Conservation (phyloP, 2,888 invertebrate species). For the Chaetoderma sp. region DNA sequence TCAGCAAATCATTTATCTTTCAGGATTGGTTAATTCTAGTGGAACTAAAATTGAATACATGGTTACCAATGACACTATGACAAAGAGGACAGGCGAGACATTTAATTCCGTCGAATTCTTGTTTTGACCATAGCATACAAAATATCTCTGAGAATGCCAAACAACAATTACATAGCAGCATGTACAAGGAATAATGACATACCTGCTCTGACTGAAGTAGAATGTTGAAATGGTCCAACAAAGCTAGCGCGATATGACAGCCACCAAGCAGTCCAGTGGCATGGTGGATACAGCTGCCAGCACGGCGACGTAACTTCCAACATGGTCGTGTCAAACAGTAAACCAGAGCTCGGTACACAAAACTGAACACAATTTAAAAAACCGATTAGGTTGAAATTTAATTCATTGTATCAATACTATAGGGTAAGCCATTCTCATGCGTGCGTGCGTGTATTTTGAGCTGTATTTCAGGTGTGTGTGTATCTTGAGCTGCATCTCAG, state of each 20-base stretch:
- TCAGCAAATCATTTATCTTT: too few species aligned
- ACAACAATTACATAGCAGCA: too few species aligned
- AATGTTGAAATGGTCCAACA: conserved; percentile 78
- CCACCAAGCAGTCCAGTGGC: conserved; percentile 75
- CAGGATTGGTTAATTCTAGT: too few species aligned
- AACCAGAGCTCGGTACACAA: conserved; percentile 80
- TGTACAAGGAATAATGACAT: too few species aligned
- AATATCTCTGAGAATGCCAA: too few species aligned
- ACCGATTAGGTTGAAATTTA: conserved; percentile 8
- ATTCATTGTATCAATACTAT: background rate
- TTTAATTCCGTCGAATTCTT: too few species aligned
- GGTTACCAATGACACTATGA: too few species aligned
- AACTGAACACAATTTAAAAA: conserved; percentile 69
- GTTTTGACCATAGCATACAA: too few species aligned
- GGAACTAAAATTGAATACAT: too few species aligned
- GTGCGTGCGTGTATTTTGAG: background rate
- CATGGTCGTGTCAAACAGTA: conserved; percentile 78
- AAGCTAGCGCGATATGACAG: conserved; percentile 75
- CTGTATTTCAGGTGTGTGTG: background rate
- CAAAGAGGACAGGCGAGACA: too few species aligned
- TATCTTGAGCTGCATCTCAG: too few species aligned
- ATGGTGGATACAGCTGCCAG: conserved; percentile 75
- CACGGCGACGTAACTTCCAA: conserved; percentile 76
- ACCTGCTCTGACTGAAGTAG: too few species aligned
- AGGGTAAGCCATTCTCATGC: background rate